Evolutionary conservation across 30 jellyfish, hydroid and myxozoan genomes (phyloP).

Genomic region (Catostylus mosaicus): DNA sequence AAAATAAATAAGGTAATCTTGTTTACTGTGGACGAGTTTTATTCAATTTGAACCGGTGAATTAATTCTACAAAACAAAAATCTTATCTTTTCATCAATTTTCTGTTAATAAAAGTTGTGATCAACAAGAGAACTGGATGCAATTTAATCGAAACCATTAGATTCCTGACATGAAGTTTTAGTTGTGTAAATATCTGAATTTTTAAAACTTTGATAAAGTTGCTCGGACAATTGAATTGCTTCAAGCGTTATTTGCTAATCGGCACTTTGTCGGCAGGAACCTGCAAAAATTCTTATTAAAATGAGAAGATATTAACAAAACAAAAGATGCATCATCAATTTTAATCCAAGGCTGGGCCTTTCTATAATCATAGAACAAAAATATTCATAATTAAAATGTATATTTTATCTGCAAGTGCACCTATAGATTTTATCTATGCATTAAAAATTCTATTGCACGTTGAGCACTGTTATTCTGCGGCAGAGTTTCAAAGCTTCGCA

Average conservation of each 20-base stretch:
- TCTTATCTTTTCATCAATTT: too few species aligned
- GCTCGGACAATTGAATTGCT: not conserved
- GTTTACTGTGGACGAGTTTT: too few species aligned
- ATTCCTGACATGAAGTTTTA: not conserved
- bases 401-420: not conserved
- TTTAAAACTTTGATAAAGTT: not conserved
- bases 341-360: not conserved
- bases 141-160: not conserved
- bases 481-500: not conserved
- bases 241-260: slow-evolving; percentile 4
- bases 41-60: too few species aligned
- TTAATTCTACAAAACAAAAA: too few species aligned
- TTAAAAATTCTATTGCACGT: not conserved
- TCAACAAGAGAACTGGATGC: too few species aligned
- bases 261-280: slow-evolving; percentile 32
- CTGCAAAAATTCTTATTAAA: slow-evolving; percentile 3
- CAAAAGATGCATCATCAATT: not conserved
- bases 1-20: too few species aligned
- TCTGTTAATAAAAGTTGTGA: too few species aligned
- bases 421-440: not conserved
- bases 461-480: not conserved
- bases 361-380: not conserved
- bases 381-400: not conserved
- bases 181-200: not conserved
- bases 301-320: not conserved